Conservation (phyloP, 2,888 invertebrate species). For the Seira musarum region DNA sequence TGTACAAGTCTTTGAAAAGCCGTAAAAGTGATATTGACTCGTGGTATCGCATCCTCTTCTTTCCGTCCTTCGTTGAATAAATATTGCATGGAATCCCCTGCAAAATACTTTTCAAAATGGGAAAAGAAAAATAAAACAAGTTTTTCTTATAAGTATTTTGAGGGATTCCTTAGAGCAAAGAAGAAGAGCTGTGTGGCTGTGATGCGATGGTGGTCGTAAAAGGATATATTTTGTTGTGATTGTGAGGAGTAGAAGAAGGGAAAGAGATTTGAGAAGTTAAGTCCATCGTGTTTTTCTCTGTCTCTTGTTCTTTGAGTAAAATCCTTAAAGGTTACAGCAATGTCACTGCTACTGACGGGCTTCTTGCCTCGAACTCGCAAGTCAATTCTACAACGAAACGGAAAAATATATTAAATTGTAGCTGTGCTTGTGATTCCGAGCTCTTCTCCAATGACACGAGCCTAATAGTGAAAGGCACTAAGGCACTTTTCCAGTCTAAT, state of each 20-base stretch:
- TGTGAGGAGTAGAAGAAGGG: slow-evolving; percentile 8
- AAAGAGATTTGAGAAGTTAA: slow-evolving; percentile 38
- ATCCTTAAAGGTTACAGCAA: slow-evolving; percentile 15
- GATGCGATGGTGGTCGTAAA: slow-evolving; percentile 26
- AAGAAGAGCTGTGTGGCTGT: neutral
- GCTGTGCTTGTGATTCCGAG: neutral
- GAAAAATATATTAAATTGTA: neutral
- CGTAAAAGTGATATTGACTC: slow-evolving; percentile 13
- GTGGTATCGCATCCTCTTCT: slow-evolving; percentile 9
- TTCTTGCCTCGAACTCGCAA: slow-evolving; percentile 12
- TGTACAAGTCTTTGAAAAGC: slow-evolving; percentile 7
- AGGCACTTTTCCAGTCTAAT: neutral
- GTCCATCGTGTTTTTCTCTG: slow-evolving; percentile 45
- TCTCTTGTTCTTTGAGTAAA: slow-evolving; percentile 18
- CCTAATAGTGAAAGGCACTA: neutral
- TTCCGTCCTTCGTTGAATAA: neutral
- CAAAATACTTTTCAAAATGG: neutral
- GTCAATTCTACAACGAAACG: slow-evolving; percentile 17
- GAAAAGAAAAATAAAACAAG: slow-evolving; percentile 12
- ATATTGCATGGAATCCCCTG: neutral
- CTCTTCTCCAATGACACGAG: neutral
- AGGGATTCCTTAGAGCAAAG: slow-evolving; percentile 18
- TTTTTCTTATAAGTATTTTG: slow-evolving; percentile 1
- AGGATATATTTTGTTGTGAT: slow-evolving; percentile 33
- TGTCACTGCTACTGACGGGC: no score